Percentiles rank a stretch among this genome's conserved stretches.
Conservation (phyloP, 2,888 invertebrate species). For the Drosophila leonis region DNA sequence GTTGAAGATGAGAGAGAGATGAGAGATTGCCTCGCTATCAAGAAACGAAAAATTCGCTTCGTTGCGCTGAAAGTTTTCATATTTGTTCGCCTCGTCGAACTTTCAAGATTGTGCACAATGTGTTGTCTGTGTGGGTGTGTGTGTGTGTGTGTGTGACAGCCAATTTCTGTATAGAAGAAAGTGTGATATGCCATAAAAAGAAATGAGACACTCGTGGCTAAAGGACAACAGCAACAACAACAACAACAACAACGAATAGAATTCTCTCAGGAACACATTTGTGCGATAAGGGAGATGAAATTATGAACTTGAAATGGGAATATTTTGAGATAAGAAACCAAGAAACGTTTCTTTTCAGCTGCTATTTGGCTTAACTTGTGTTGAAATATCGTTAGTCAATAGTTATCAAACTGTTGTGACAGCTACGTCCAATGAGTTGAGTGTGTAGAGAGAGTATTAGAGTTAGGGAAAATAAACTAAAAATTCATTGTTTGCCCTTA, state of each 20-base stretch:
- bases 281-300: slow-evolving; percentile 42
- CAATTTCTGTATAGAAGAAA: slow-evolving; percentile 66
- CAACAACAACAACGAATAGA: slow-evolving; percentile 15
- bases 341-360: background rate
- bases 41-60: slow-evolving; percentile 61
- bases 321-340: slow-evolving; percentile 19
- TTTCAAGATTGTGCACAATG: slow-evolving; percentile 45
- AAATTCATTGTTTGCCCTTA: background rate
- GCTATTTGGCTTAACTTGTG: slow-evolving; percentile 4
- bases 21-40: slow-evolving; percentile 68
- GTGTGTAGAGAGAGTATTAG: background rate
- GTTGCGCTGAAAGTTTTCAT: slow-evolving; percentile 74
- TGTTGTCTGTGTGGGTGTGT: slow-evolving; percentile 19
- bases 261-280: slow-evolving; percentile 17
- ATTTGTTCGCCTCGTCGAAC: slow-evolving; percentile 77
- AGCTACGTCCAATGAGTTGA: background rate
- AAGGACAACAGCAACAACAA: slow-evolving; percentile 15
- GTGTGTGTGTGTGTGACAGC: slow-evolving; percentile 43
- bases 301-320: slow-evolving; percentile 40
- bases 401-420: slow-evolving; percentile 11
- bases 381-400: slow-evolving; percentile 1
- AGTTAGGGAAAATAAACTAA: background rate
- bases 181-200: slow-evolving; percentile 62
- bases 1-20: slow-evolving; percentile 48
- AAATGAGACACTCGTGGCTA: slow-evolving; percentile 59